Base-by-base conservation (phyloP, 1,140 invertebrate species). In the Zaprionus taronus region DNA sequence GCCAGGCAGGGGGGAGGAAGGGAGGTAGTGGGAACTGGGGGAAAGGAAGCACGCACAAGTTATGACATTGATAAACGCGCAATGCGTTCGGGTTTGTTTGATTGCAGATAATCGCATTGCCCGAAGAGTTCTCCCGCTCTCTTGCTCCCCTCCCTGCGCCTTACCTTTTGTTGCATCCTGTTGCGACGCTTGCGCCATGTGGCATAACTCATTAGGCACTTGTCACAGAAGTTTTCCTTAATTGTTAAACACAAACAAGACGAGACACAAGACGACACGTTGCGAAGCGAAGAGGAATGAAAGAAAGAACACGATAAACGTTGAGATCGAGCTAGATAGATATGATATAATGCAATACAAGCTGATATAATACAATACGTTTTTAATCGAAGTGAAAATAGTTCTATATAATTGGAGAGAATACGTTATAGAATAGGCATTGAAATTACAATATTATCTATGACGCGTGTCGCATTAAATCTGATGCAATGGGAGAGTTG, bases 51-150 rank as follows among this genome's bases (percentile, higher is more conserved):
- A 51, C 68, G 66, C 47, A n/a, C 70, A 58, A 89, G 85, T 89
- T 89, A 89, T 89, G 84, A 89, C 84, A 89, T 89, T 89, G 84
- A 89, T 89, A 89, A 89, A 89, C 84, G 84, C 85, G 84, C 84
- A 80, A 58, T 74, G 83, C 61, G 34, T 76, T 71, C 73, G 72
- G 65, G 84, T 89, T 89, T 87, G 84, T 87, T 87, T 87, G 84
- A 87, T 87, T 89, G 84, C 85, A 89, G 84, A 89, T 89, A 89
- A 89, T 89, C 84, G 24, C 24, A 49, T n/a, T 28, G 26, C 53
- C 26, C 22, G 53, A 26, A 56, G 12, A n/a, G 62, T 26, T 17
- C 63, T 55, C 31, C 20, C 47, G 36, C 47, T 11, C 56, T 24
- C 15, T 41, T 24, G 9, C 5, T 9, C 24, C 20, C 28, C 9